These are phyloP conservation scores for Drosophila kohkoa DNA, from an alignment of 1,140 invertebrate species.

Conservation along the genomic window DNA sequence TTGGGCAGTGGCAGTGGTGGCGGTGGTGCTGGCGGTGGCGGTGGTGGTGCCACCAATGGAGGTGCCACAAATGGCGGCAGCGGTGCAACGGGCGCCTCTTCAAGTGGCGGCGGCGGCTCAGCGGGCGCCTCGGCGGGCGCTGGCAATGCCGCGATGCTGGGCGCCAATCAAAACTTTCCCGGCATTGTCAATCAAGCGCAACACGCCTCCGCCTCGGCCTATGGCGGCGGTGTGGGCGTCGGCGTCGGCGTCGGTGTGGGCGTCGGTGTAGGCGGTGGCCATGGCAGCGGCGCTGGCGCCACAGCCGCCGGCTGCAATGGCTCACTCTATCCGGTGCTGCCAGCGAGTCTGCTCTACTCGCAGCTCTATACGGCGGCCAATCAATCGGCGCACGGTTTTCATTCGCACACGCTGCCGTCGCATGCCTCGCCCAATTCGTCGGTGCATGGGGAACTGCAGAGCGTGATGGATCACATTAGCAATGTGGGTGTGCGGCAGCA, in stretches of 20 bases:
- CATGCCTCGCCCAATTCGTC: slow-evolving; percentile 87
- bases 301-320: slow-evolving; percentile 86
- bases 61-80: slow-evolving; percentile 87
- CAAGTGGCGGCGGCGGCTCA: slow-evolving; percentile 86
- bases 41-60: slow-evolving; percentile 59
- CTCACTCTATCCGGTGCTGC: slow-evolving; percentile 90
- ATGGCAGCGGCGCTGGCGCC: slow-evolving; percentile 61
- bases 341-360: slow-evolving; percentile 92
- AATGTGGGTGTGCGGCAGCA: slow-evolving; percentile 86
- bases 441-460: slow-evolving; percentile 89
- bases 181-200: slow-evolving; percentile 81
- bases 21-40: slow-evolving; percentile 51
- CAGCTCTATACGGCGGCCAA: slow-evolving; percentile 92
- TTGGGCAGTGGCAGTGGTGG: slow-evolving; percentile 69
- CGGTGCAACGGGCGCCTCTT: slow-evolving; percentile 86
- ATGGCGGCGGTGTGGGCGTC: slow-evolving; percentile 57
- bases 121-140: slow-evolving; percentile 87
- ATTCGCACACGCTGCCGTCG: slow-evolving; percentile 88
- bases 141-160: slow-evolving; percentile 83
- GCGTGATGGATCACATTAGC: slow-evolving; percentile 90
- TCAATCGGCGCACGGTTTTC: slow-evolving; percentile 91
- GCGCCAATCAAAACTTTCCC: slow-evolving; percentile 79
- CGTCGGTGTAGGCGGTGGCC: slow-evolving; percentile 63
- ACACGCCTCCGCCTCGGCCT: slow-evolving; percentile 71
- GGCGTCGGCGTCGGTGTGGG: slow-evolving; percentile 53